Evolutionary conservation across 2,797 vertebrate species (phyloP).

Genomic region (Adelosebastes latens): DNA sequence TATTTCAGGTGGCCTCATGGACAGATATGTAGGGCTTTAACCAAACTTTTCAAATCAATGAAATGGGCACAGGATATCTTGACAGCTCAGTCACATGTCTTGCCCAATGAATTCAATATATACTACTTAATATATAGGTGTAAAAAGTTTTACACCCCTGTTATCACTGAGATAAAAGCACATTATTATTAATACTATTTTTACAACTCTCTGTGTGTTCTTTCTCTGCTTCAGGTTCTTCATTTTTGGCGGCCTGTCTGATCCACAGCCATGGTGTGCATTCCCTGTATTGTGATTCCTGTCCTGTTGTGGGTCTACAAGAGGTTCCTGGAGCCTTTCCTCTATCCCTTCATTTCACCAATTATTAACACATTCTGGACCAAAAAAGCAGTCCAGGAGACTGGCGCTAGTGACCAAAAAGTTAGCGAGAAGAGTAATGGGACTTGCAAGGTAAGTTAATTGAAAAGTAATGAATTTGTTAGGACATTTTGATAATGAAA

Average conservation of each 20-base stretch:
- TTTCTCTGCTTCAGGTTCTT: constrained; percentile 24
- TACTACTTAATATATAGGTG: neutral
- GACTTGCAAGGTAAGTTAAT: constrained; percentile 68
- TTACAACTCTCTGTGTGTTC: neutral
- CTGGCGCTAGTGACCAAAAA: constrained; percentile 32
- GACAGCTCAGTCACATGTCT: neutral
- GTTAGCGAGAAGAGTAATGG: constrained; percentile 63
- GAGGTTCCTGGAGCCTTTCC: constrained; percentile 92
- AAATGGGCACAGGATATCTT: too few relatives aligned
- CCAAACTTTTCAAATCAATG: too few relatives aligned
- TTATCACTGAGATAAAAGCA: neutral
- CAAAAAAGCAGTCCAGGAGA: constrained; percentile 81
- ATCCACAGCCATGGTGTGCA: constrained; percentile 90
- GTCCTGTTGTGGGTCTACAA: constrained; percentile 97
- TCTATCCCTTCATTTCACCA: constrained; percentile 91
- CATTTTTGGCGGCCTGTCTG: neutral
- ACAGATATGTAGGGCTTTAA: too few relatives aligned
- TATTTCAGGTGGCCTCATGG: too few relatives aligned
- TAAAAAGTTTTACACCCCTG: neutral
- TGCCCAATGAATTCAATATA: neutral
- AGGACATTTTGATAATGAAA: neutral
- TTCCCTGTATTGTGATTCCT: constrained; percentile 97
- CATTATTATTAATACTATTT: neutral
- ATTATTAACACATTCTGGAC: constrained; percentile 87
- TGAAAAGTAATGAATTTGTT: neutral